These are phyloP conservation scores for Varroa destructor DNA, from an alignment of 1,140 invertebrate genomes.

Conservation along the genomic window DNA sequence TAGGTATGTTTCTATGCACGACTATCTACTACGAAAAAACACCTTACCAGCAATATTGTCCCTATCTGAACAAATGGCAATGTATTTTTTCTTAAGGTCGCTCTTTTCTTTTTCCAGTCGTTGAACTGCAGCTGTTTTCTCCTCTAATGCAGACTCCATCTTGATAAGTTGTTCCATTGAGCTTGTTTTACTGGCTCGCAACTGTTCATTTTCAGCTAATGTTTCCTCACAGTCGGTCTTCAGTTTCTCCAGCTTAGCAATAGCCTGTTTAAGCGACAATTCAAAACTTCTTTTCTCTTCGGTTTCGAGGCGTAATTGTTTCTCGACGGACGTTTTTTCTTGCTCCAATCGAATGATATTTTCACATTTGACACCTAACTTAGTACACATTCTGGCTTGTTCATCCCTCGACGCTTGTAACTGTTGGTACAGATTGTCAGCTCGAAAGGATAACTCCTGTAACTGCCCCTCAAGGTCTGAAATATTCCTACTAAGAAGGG, in stretches of 20 bases:
- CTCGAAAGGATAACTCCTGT: neutral
- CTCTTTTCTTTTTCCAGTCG: neutral
- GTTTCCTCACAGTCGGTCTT: neutral
- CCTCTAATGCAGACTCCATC: neutral
- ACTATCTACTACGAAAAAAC: too few relatives aligned
- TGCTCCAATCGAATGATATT: neutral
- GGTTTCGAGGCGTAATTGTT: neutral
- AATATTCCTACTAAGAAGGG: neutral
- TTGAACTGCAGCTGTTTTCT: neutral
- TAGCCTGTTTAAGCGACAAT: slow-evolving; percentile 2
- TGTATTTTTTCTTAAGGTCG: slow-evolving; percentile 15
- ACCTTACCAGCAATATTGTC: neutral
- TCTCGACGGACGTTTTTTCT: neutral
- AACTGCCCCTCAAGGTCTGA: neutral
- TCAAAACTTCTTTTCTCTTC: slow-evolving; percentile 8
- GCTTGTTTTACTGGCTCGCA: neutral
- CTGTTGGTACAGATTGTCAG: neutral
- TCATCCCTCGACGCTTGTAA: neutral
- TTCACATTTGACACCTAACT: neutral
- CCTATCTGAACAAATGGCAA: neutral
- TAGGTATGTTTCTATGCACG: too few relatives aligned
- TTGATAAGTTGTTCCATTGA: neutral
- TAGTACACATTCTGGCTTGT: neutral
- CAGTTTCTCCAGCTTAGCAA: neutral
- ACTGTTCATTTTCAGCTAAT: neutral